Percentiles rank a stretch among this genome's conserved stretches.
Evolutionary conservation across 2,113 vertebrate species (phyloP).

Genomic region (Syrmaticus mikado): DNA sequence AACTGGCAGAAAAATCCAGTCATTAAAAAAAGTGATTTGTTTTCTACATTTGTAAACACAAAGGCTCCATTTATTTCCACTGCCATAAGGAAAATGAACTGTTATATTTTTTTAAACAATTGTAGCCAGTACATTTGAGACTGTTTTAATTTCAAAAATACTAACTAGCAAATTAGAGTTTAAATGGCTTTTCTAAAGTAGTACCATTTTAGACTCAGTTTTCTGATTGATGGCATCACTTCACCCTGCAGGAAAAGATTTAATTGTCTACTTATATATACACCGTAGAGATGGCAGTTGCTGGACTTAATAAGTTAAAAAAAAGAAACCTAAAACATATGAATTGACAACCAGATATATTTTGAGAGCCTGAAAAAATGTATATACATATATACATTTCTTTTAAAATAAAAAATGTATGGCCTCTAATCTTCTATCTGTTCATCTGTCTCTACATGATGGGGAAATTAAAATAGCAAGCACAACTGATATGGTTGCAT

Average conservation of each 20-base stretch:
- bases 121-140: conserved; percentile 55
- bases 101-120: conserved; percentile 63
- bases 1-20: conserved; percentile 72
- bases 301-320: neutral
- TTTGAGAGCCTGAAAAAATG: neutral
- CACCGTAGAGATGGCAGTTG: neutral
- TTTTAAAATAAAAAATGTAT: conserved; percentile 6
- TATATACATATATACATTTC: neutral
- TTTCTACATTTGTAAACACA: conserved; percentile 64
- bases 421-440: neutral
- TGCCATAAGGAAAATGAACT: conserved; percentile 63
- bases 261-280: conserved; percentile 12
- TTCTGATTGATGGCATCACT: conserved; percentile 31
- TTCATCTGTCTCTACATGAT: neutral
- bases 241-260: neutral
- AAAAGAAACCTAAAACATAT: neutral
- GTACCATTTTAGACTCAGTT: conserved; percentile 52
- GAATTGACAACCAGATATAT: neutral
- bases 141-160: conserved; percentile 71
- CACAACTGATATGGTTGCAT: neutral
- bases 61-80: conserved; percentile 65
- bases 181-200: conserved; percentile 69
- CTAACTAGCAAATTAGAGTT: conserved; percentile 66
- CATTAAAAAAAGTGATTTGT: conserved; percentile 77
- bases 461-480: conserved; percentile 10